These are phyloP conservation scores for Arion vulgaris DNA, from an alignment of 1,140 invertebrate species.

Conservation along the genomic window DNA sequence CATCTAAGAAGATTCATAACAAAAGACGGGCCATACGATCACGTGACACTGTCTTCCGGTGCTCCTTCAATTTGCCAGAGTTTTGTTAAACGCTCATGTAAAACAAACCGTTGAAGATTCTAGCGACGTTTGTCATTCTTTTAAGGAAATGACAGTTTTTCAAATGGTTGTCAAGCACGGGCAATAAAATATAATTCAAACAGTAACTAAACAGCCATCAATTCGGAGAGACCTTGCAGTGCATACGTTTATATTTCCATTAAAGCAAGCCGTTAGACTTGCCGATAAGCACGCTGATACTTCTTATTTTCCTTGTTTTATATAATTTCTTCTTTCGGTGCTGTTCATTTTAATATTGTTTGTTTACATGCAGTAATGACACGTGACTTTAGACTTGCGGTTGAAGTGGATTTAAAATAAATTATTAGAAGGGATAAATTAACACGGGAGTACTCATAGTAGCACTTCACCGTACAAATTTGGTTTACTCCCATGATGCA, in stretches of 20 bases:
- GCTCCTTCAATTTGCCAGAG: background rate
- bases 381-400: background rate
- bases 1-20: background rate
- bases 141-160: background rate
- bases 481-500: background rate
- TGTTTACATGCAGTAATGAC: background rate
- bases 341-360: conserved; percentile 6
- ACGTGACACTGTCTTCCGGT: conserved; percentile 9
- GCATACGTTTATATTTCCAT: background rate
- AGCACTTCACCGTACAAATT: background rate
- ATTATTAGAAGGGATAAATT: background rate
- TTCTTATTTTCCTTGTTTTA: background rate
- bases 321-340: background rate
- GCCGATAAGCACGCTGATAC: background rate
- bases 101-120: background rate
- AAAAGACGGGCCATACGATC: conserved; percentile 7
- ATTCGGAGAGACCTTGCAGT: background rate
- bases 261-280: background rate
- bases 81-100: background rate
- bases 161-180: background rate
- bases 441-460: background rate
- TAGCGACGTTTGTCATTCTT: background rate
- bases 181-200: conserved; percentile 15
- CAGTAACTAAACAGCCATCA: conserved; percentile 3
- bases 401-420: background rate